phyloP scores from a whole-genome alignment of 2,797 vertebrate species.

The Helarctos malayanus region DNA sequence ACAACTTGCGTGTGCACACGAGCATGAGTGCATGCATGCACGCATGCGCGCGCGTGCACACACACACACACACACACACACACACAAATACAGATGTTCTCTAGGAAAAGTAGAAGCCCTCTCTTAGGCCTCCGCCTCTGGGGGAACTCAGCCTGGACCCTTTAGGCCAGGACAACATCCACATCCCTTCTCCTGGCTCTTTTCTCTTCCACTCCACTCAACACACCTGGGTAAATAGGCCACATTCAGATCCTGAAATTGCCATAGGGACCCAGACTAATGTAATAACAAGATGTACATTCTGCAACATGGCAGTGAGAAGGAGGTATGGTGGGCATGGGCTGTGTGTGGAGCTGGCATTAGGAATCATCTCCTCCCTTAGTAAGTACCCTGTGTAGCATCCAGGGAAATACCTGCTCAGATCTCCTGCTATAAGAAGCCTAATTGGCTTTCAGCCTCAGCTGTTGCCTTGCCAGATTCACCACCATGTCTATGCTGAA shows the following conservation, averaged over 20 bases:
- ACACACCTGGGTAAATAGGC: background rate
- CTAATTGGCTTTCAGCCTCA: background rate
- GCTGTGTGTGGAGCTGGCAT: background rate
- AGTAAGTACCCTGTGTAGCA: background rate
- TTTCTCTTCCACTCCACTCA: background rate
- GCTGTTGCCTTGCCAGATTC: background rate
- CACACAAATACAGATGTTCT: background rate
- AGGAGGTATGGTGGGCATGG: background rate
- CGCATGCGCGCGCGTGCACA: too few species aligned
- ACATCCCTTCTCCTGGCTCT: background rate
- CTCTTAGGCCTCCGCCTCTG: background rate
- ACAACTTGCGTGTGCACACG: too few species aligned
- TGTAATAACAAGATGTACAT: background rate
- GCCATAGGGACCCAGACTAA: background rate
- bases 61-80: background rate
- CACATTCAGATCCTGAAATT: background rate
- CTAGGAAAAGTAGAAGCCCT: background rate
- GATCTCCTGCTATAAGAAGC: background rate
- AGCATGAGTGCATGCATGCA: background rate
- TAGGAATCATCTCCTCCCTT: background rate
- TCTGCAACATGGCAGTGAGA: background rate
- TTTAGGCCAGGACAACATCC: background rate
- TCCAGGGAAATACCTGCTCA: background rate
- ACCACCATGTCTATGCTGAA: background rate
- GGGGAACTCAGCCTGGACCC: background rate